phyloP scores from a whole-genome alignment of 2,113 vertebrate species.

The Scopus umbretta region DNA sequence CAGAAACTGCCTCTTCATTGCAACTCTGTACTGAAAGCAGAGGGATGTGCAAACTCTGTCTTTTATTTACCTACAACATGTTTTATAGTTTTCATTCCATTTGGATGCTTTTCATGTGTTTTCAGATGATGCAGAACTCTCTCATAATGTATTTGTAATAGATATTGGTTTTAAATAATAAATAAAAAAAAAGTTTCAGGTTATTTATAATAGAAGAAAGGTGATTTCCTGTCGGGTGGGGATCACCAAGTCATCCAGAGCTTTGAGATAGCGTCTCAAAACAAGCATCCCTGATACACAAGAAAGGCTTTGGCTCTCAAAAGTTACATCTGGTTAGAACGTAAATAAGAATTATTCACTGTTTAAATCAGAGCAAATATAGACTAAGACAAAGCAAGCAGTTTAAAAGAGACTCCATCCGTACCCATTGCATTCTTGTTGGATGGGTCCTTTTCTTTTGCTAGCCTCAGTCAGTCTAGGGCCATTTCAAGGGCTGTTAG shows the following conservation, averaged over 20 bases:
- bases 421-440: background rate
- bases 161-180: background rate
- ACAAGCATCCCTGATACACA: background rate
- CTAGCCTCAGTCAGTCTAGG: background rate
- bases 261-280: background rate
- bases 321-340: background rate
- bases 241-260: background rate
- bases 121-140: background rate
- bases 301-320: background rate
- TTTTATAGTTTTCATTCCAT: background rate
- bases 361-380: background rate
- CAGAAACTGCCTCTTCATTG: background rate
- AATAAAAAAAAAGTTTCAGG: background rate
- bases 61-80: background rate
- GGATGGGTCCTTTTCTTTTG: background rate
- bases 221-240: background rate
- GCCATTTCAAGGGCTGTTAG: background rate
- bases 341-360: background rate
- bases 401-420: background rate
- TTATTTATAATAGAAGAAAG: background rate
- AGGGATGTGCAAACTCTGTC: background rate
- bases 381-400: background rate
- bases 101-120: background rate
- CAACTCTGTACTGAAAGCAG: background rate
- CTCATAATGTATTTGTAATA: background rate